phyloP scores from a whole-genome alignment of 2,888 invertebrate species.

The Embidobia sp. region DNA sequence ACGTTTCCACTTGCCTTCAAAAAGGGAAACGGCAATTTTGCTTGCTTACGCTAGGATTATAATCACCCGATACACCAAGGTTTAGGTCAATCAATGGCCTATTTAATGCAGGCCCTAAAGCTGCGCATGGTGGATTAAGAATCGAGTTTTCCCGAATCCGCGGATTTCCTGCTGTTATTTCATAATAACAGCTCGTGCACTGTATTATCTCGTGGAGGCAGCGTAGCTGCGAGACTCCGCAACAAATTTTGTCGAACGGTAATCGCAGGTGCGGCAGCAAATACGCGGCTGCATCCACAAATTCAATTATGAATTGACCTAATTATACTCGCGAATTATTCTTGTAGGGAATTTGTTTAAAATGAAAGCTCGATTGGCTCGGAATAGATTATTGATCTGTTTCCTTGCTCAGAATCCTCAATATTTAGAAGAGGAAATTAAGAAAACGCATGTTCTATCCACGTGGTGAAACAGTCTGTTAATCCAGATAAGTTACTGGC shows the following conservation, averaged over 20 bases:
- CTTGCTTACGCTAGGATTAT: no score
- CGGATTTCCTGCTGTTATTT: no score
- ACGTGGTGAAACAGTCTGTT: constrained; percentile 27
- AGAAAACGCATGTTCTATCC: constrained; percentile 17
- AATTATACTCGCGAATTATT: constrained; percentile 37
- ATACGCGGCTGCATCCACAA: constrained; percentile 23
- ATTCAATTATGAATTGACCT: constrained; percentile 38
- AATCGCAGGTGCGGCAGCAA: no score
- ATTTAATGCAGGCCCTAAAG: constrained; percentile 73
- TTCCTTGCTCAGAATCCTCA: constrained; percentile 21
- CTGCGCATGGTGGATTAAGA: no score
- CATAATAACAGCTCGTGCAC: no score
- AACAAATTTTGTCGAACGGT: no score
- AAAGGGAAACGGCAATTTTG: no score
- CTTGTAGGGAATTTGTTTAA: constrained; percentile 13
- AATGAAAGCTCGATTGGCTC: constrained; percentile 13
- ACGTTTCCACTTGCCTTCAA: no score
- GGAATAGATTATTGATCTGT: constrained; percentile 37
- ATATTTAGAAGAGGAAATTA: constrained; percentile 22
- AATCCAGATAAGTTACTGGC: not conserved
- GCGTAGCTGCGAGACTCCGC: no score
- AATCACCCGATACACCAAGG: no score
- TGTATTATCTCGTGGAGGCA: no score
- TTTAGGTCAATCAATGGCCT: constrained; percentile 78
- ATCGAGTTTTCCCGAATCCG: no score